Conservation (phyloP, 2,888 invertebrate species). For the Ormia ochracea region DNA sequence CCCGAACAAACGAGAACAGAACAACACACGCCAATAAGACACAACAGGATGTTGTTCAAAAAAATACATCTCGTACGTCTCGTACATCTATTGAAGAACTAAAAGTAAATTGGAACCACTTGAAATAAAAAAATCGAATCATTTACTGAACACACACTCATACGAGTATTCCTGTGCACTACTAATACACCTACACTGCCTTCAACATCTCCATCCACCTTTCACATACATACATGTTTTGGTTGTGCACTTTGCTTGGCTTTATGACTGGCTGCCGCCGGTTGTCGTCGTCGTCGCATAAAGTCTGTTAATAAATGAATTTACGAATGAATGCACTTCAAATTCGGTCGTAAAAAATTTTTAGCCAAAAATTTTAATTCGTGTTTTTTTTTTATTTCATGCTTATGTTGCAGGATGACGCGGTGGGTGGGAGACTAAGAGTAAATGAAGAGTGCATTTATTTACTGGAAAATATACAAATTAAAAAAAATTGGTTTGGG, state of each 20-base stretch:
- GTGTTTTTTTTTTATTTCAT: conserved; percentile 35
- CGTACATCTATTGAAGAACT: conserved; percentile 6
- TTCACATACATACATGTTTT: not conserved
- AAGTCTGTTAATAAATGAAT: conserved; percentile 72
- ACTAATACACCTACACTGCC: no score
- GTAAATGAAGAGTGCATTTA: conserved; percentile 65
- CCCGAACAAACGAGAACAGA: conserved; percentile 25
- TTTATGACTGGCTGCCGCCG: not conserved
- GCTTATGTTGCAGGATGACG: not conserved
- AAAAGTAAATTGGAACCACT: conserved; percentile 34
- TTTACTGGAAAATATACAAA: conserved; percentile 60
- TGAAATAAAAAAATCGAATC: conserved; percentile 23
- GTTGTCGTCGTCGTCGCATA: conserved; percentile 3
- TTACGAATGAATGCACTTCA: conserved; percentile 72
- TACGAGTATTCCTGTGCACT: no score
- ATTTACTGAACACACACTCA: not conserved
- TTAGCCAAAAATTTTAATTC: conserved; percentile 45
- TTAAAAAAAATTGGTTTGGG: conserved; percentile 62
- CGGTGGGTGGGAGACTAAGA: not conserved
- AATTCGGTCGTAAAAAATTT: conserved; percentile 57
- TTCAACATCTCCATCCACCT: not conserved
- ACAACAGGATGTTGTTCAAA: not conserved
- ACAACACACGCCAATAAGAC: not conserved
- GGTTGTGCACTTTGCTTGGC: not conserved
- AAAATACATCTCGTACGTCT: no score